Percentiles rank a stretch among this genome's conserved stretches.
These are phyloP conservation scores for Guaruba guarouba DNA, from an alignment of 2,113 vertebrate genomes.

Conservation along the genomic window DNA sequence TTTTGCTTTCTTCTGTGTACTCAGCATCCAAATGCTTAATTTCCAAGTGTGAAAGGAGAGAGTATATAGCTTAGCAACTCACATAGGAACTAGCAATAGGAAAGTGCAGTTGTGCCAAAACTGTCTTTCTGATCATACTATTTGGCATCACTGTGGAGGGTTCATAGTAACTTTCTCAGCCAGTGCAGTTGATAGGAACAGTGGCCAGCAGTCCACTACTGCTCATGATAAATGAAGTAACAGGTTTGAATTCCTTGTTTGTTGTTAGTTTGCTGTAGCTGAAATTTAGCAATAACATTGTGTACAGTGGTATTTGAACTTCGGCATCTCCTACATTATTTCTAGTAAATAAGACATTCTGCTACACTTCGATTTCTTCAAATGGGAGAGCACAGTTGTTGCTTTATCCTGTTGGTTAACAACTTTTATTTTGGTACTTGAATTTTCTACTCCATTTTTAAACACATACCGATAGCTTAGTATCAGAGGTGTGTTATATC, in stretches of 20 bases:
- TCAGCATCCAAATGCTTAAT: background rate
- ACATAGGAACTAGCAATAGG: background rate
- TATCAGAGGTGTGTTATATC: background rate
- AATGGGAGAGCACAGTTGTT: background rate
- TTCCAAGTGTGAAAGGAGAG: background rate
- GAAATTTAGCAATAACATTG: background rate
- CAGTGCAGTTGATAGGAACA: background rate
- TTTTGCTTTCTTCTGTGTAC: background rate
- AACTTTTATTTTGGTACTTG: background rate
- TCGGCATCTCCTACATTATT: background rate
- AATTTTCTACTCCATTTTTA: background rate
- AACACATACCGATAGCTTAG: background rate
- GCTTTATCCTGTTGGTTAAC: background rate
- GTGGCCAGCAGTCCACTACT: background rate
- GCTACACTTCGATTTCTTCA: background rate
- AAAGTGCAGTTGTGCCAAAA: background rate
- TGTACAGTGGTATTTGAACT: background rate
- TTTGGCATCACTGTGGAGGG: background rate
- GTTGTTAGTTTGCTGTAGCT: background rate
- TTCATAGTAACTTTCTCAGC: background rate
- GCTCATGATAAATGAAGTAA: background rate
- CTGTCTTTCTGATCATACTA: background rate
- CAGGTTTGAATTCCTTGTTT: background rate
- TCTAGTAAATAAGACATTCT: background rate
- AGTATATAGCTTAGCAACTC: background rate